Base-by-base conservation (phyloP, 30 jellyfish, hydroid and myxozoan genomes). In the Turritopsis rubra region DNA sequence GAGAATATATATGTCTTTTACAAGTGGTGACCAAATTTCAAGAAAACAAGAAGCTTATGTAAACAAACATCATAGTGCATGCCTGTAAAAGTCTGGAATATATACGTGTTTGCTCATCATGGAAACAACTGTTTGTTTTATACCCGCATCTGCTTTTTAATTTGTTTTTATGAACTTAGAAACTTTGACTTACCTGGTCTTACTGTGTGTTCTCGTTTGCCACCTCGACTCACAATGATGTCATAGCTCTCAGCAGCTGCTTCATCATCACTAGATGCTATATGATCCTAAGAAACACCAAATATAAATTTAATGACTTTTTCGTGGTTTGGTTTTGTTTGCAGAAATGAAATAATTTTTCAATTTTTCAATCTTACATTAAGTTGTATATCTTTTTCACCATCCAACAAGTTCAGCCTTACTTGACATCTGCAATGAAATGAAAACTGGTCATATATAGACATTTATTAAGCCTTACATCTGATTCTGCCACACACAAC, bases 151-250 rank as follows among this genome's bases (percentile, higher is more conserved):
- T n/a, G n/a, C n/a, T n/a, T n/a, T n/a, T n/a, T n/a, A n/a, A n/a
- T n/a, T n/a, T n/a, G n/a, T n/a, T n/a, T n/a, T n/a, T n/a, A n/a
- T n/a, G n/a, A n/a, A 60, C 18, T 17, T 60, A 22, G 30, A 23
- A 26, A 22, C 31, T 23, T 23, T 22, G 8, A 23, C 28, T 25
- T 52, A 80, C 87, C 53, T 52, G 87, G 87, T 80, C 87, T 41
- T 22, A 73, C 74, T 17, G 54, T 84, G 68, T 82, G 75, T 22
- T 53, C 84, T n/a, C 75, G 53, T 17, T 74, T 52, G 23, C 88
- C 88, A 84, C 75, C 90, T 18, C 80, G 80, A 74, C 90, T 86
- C n/a, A 86, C 94, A 30, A 86, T 86, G 71, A 86, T 81, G 85
- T 86, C 94, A 80, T 23, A 86, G 60, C 94, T 86, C 41, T 29